Conservation (phyloP, 1,140 invertebrate genomes). For the Ceratina calcarata region DNA sequence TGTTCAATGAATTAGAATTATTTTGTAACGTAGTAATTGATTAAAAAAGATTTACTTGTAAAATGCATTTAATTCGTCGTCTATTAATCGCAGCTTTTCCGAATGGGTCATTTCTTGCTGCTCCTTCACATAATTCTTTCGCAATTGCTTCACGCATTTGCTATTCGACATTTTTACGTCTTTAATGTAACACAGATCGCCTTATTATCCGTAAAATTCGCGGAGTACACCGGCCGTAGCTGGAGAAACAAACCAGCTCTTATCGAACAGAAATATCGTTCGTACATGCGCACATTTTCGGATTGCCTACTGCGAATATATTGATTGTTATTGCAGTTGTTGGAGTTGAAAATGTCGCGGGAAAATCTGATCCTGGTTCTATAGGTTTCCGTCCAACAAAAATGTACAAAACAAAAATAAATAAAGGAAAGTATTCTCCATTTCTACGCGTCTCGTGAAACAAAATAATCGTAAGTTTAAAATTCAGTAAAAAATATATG, state of each 20-base stretch:
- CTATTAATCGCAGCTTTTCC: slow-evolving; percentile 79
- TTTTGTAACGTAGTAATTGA: background rate
- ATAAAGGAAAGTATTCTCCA: background rate
- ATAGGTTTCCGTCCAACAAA: background rate
- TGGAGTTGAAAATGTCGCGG: slow-evolving; percentile 20
- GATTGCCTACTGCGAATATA: slow-evolving; percentile 29
- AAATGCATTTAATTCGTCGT: slow-evolving; percentile 80
- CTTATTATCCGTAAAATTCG: background rate
- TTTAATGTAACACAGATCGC: slow-evolving; percentile 1
- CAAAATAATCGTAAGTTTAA: too few species aligned
- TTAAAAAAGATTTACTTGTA: slow-evolving; percentile 75
- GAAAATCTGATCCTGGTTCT: slow-evolving; percentile 1
- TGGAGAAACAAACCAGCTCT: slow-evolving; percentile 29
- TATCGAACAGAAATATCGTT: slow-evolving; percentile 50
- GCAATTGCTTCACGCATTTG: slow-evolving; percentile 74
- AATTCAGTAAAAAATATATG: too few species aligned
- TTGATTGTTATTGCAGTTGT: slow-evolving; percentile 47
- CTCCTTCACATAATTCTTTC: slow-evolving; percentile 74
- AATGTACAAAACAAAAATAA: background rate
- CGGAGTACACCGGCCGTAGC: background rate
- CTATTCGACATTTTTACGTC: slow-evolving; percentile 70
- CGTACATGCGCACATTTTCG: slow-evolving; percentile 51
- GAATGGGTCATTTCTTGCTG: slow-evolving; percentile 78
- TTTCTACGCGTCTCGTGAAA: background rate
- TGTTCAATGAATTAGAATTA: too few species aligned